phyloP scores from a whole-genome alignment of 2,888 invertebrate species.

The Dugesia japonica region DNA sequence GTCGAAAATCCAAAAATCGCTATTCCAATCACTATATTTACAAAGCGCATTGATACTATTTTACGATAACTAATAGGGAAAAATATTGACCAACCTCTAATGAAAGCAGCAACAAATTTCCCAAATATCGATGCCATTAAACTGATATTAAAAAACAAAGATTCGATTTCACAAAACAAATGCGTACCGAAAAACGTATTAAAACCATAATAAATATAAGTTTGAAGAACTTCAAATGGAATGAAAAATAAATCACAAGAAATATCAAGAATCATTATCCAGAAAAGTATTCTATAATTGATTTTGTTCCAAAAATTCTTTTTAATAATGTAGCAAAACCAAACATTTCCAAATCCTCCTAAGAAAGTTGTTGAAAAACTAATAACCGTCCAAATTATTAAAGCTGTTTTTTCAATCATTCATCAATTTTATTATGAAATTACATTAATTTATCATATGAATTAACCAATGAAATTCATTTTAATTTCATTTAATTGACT shows the following conservation, averaged over 20 bases:
- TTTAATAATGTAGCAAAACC: neutral
- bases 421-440: too few relatives aligned
- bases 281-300: constrained; percentile 23
- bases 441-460: too few relatives aligned
- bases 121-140: constrained; percentile 23
- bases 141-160: constrained; percentile 8
- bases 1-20: constrained; percentile 5
- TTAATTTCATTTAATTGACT: too few relatives aligned
- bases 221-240: constrained; percentile 25
- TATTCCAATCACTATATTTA: neutral
- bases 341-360: neutral
- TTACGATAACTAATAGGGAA: constrained; percentile 20
- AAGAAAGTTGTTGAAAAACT: neutral
- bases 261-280: neutral
- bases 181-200: neutral
- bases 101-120: constrained; percentile 17
- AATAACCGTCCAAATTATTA: neutral
- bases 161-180: constrained; percentile 16
- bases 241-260: constrained; percentile 27
- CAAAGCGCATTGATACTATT: neutral
- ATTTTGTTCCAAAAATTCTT: constrained; percentile 3
- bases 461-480: too few relatives aligned
- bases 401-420: neutral
- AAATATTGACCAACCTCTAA: constrained; percentile 21
- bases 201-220: neutral